These are phyloP conservation scores for Tupaia tana DNA, from an alignment of 2,113 vertebrate species.

Conservation along the genomic window DNA sequence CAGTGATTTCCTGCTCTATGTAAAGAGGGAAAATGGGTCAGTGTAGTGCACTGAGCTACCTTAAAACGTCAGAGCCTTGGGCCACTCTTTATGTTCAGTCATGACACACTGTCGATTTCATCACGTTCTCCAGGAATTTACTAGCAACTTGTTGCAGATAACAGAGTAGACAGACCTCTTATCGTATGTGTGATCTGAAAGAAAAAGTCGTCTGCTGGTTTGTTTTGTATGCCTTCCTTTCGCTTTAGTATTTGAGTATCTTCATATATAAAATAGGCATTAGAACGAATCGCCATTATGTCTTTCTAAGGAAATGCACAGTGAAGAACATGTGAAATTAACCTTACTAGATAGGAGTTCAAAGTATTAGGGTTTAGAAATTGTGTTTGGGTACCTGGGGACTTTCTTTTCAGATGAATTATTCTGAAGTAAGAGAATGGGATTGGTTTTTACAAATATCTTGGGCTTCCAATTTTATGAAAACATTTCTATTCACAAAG, in stretches of 20 bases:
- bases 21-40: slow-evolving; percentile 76
- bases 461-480: not conserved
- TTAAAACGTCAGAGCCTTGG: slow-evolving; percentile 68
- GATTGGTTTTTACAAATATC: not conserved
- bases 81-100: slow-evolving; percentile 64
- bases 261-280: slow-evolving; percentile 70
- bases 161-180: slow-evolving; percentile 55
- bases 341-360: slow-evolving; percentile 60
- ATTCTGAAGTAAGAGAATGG: slow-evolving; percentile 29
- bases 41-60: slow-evolving; percentile 77
- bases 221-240: slow-evolving; percentile 71
- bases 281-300: slow-evolving; percentile 79
- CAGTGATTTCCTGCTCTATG: slow-evolving; percentile 79
- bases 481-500: not conserved
- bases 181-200: not conserved
- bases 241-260: slow-evolving; percentile 79
- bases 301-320: slow-evolving; percentile 78
- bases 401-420: not conserved
- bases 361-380: slow-evolving; percentile 17
- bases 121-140: slow-evolving; percentile 78
- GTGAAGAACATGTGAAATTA: slow-evolving; percentile 77
- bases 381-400: slow-evolving; percentile 35
- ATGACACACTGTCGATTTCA: slow-evolving; percentile 77
- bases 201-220: not conserved
- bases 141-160: slow-evolving; percentile 82